Percentiles rank a stretch among this genome's conserved stretches.
Conservation (phyloP, 2,888 invertebrate species). For the Ichneumoninae sp. region DNA sequence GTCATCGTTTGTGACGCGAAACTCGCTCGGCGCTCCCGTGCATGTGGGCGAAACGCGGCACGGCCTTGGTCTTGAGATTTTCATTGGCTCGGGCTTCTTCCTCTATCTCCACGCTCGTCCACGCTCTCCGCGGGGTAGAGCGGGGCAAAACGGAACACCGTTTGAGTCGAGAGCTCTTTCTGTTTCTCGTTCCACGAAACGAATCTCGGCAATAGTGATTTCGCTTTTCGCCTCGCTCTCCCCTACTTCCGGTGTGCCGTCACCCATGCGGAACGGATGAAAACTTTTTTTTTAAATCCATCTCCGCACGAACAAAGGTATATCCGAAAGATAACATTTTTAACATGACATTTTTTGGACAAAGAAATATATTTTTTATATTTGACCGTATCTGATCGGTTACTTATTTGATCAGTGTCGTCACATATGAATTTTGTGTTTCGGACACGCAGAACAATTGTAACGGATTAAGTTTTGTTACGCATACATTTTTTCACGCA, state of each 20-base stretch:
- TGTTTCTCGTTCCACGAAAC: background rate
- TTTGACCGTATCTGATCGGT: too few species aligned
- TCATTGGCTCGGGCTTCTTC: slow-evolving; percentile 7
- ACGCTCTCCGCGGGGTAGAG: background rate
- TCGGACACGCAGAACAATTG: too few species aligned
- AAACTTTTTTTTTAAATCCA: too few species aligned
- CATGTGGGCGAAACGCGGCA: slow-evolving; percentile 45
- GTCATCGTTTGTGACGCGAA: slow-evolving; percentile 28
- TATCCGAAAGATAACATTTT: too few species aligned
- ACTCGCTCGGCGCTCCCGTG: slow-evolving; percentile 40
- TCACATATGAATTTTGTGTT: too few species aligned
- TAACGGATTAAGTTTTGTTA: too few species aligned
- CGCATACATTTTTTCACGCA: too few species aligned
- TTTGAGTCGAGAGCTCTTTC: background rate
- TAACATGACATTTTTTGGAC: too few species aligned
- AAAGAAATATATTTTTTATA: too few species aligned
- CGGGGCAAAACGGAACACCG: background rate
- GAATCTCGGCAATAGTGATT: too few species aligned
- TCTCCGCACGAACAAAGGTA: too few species aligned
- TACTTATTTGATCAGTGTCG: too few species aligned
- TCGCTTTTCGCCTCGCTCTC: background rate
- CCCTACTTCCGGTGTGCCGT: background rate
- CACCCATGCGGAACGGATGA: background rate
- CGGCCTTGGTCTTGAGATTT: slow-evolving; percentile 63
- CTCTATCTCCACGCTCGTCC: background rate